Evolutionary conservation across 2,888 invertebrate genomes (phyloP), one percentile per base, ranked within the genome.

Genomic region (Panzeria rudis): DNA sequence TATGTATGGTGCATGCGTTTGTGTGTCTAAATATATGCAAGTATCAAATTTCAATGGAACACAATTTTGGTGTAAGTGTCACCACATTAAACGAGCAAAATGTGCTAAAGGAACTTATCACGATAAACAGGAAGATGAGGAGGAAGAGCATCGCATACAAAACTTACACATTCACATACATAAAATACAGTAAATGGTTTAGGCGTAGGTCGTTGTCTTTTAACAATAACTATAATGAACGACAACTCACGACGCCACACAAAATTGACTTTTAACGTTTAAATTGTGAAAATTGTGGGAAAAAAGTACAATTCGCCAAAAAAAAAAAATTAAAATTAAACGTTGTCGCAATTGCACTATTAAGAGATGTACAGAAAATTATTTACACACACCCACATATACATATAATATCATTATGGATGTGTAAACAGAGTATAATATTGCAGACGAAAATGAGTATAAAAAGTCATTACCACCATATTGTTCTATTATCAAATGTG

Each of bases 401-500:
- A 32, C 32, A 32, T 13, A 8, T 32, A 38, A 29, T 66, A 62
- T 25, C 56, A 20, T 56, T 76, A 50, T 52, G 62, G 73, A 62
- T 81, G 52, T 82, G 56, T 59, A 82, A 79, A 71, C 69, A 76
- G 59, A 76, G 64, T 75, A 82, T 72, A 79, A 83, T 76, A 75
- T 78, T 23, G 66, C 75, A 86, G 84, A 73, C 79, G 73, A 77
- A 81, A 85, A 82, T 78, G 84, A 69, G 69, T 76, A 62, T 75
- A 84, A 84, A 87, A 87, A 87, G 86, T 87, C 87, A 87, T 87
- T 87, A 87, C 79, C 87, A 87, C 84, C 85, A 86, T 86, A 87
- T 86, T 87, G 87, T 85, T 78, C 76, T 73, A 83, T 83, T 83
- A 77, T 59, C 72, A 68, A 81, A 72, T 35, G 66, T 50, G 56